Evolutionary conservation across 2,113 vertebrate genomes (phyloP), one percentile per base, ranked within the genome.

Genomic region (Cyprinodon tularosa): DNA sequence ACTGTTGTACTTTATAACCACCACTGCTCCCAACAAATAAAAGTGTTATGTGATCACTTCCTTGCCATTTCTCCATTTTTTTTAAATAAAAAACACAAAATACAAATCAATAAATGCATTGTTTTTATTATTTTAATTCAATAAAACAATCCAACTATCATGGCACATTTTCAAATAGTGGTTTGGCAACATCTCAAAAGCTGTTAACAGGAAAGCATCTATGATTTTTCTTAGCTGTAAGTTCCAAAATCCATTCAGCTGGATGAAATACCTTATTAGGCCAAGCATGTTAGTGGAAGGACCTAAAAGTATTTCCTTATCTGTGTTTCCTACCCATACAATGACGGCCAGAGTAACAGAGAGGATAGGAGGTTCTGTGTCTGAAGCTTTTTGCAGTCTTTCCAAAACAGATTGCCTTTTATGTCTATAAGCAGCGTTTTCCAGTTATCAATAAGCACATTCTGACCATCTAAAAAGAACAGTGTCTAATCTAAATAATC

Each of bases 131-230:
- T 36, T 44, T 5, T 60, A 13, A 62, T 3, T 65, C 22, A 72
- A 72, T 77, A 44, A 88, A 81, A 86, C 50, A 62, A 66, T 81
- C 57, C 66, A 80, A 71, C 39, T 1, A 67, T 53, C 61, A 40
- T 84, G 81, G 77, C 81, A 84, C 79, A 62, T 63, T 65, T 72
- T 66, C 70, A 2, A 77, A 65, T 80, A 11, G 22, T 20, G 66
- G 53, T 80, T n/a, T 66, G 36, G 60, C 71, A 77, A 15, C 45
- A 42, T 62, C 22, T 29, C 29, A 29, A 29, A 29, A 29, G 29
- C 29, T 29, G 29, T 29, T 29, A 29, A 29, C 29, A 29, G 29
- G 29, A 29, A 29, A 29, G 29, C 29, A 29, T 29, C 29, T 29
- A 29, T 29, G 29, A 29, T 29, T 29, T 29, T 29, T 29, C 29